A percentile compares a stretch with the other conserved stretches of the same genome.
Evolutionary conservation across 2,113 vertebrate species (phyloP).

Genomic region (Apistogramma diplotaenia): DNA sequence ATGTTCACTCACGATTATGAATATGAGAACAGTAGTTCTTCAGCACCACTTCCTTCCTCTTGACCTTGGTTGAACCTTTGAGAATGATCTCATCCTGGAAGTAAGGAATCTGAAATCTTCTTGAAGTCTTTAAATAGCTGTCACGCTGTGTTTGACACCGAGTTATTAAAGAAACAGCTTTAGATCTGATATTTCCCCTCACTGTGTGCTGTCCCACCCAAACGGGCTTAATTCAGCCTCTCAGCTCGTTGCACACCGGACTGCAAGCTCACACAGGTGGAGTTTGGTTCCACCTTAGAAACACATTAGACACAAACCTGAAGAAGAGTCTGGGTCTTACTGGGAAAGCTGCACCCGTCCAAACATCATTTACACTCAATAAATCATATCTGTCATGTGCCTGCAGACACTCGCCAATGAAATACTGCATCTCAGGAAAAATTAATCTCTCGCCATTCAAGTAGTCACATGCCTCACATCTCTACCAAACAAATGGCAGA

Average conservation of each 20-base stretch:
- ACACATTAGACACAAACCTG: not conserved
- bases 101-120: too few relatives aligned
- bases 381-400: not conserved
- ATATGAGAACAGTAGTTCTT: too few relatives aligned
- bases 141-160: not conserved
- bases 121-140: not conserved
- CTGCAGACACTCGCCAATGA: not conserved
- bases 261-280: not conserved
- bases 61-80: too few relatives aligned
- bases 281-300: not conserved
- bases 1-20: too few relatives aligned
- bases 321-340: not conserved
- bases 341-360: not conserved
- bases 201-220: not conserved
- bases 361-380: not conserved
- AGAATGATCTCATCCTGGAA: not conserved
- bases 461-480: slow-evolving; percentile 51
- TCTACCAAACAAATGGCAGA: slow-evolving; percentile 62
- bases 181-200: not conserved
- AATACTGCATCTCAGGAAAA: not conserved
- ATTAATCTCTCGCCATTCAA: not conserved
- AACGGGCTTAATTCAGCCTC: not conserved
- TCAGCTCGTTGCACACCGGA: not conserved
- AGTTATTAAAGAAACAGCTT: not conserved
- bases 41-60: too few relatives aligned